A percentile compares a stretch with the other conserved stretches of the same genome.
These are phyloP conservation scores for Ischnura elegans DNA, from an alignment of 2,888 invertebrate genomes.

Conservation along the genomic window DNA sequence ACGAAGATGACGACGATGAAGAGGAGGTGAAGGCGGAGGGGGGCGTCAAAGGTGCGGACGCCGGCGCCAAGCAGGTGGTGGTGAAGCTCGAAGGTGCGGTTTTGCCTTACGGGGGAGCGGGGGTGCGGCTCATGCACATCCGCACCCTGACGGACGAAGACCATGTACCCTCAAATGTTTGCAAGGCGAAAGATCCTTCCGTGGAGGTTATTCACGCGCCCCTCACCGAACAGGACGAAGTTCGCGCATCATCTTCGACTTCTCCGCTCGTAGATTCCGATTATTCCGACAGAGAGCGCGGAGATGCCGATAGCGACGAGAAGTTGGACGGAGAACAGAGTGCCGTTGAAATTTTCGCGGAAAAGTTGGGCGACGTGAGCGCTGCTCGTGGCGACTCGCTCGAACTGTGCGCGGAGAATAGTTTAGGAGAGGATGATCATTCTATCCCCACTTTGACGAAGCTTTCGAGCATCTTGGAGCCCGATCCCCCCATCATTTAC, in stretches of 20 bases:
- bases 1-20: conserved; percentile 76
- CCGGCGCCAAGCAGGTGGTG: conserved; percentile 71
- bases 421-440: too few species aligned
- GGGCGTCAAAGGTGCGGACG: conserved; percentile 72
- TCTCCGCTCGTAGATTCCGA: neutral
- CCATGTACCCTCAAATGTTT: conserved; percentile 51
- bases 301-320: neutral
- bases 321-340: neutral
- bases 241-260: neutral
- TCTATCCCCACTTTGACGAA: too few species aligned
- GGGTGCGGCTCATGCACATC: conserved; percentile 44
- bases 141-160: conserved; percentile 54
- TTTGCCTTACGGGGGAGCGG: conserved; percentile 75
- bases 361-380: too few species aligned
- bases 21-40: conserved; percentile 74
- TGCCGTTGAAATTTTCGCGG: neutral
- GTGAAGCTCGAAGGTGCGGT: conserved; percentile 72
- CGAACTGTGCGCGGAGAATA: too few species aligned
- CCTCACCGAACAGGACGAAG: neutral
- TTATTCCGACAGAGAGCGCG: neutral
- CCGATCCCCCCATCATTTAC: neutral
- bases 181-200: neutral
- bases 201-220: neutral
- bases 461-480: too few species aligned
- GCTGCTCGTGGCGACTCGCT: too few species aligned